Base-by-base conservation (phyloP, 2,888 invertebrate species). In the Euzetes globulus region DNA sequence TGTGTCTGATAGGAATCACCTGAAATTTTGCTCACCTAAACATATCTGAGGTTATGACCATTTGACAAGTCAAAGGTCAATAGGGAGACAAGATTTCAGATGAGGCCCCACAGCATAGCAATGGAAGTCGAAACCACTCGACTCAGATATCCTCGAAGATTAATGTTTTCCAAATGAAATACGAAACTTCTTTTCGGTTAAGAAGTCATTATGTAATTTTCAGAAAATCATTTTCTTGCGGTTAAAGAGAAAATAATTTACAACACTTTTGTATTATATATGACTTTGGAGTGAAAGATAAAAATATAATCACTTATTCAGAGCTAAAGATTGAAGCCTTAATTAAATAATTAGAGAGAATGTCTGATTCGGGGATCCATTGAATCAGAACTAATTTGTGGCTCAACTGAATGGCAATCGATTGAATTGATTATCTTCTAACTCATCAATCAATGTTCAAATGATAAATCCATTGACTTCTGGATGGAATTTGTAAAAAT, bases 31-130 rank as follows among this genome's bases (percentile, higher is more conserved):
- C 65, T 65, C 65, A 65, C 65, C 65, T 65, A 65, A n/a, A 3
- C 17, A 58, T 58, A 19, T 19, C n/a, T 19, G n/a, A 41, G 65
- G 33, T 65, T 37, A 37, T 65, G 65, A 65, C 65, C 65, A 29
- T 29, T 65, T 65, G 65, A 65, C 65, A n/a, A 29, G 37, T 37
- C 65, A 65, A 65, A 65, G 65, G 37, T 33, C 37, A 33, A 65
- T 29, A 33, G 65, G 65, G 65, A 65, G 65, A 65, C 65, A 65
- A 65, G 65, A 65, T 65, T 65, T 65, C 65, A 65, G 65, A 65
- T 65, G 65, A 37, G 29, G 37, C 37, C 41, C 65, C 65, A 65
- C 41, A 65, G 37, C 65, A 33, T n/a, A n/a, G 15, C 6, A 1
- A 25, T 63, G 33, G 33, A 33, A 33, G 33, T 33, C 5, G 33